phyloP scores from a whole-genome alignment of 2,797 vertebrate genomes.

The Danio choprae region DNA sequence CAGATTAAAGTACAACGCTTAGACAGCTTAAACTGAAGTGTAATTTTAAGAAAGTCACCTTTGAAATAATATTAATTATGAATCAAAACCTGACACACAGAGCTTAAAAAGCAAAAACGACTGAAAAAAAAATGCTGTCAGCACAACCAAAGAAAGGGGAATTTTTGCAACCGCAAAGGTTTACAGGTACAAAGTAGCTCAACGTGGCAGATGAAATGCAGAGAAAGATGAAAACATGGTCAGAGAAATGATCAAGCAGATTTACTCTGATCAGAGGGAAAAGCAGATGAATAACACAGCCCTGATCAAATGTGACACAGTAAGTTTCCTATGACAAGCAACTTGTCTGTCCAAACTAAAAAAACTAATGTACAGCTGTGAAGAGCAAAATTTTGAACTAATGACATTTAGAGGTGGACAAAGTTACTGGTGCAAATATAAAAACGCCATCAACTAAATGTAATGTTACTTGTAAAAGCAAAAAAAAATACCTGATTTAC shows the following conservation, averaged over 20 bases:
- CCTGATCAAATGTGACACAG: not conserved
- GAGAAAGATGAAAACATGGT: not conserved
- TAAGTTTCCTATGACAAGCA: not conserved
- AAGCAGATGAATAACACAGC: not conserved
- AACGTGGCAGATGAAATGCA: constrained; percentile 22
- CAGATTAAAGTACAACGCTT: constrained; percentile 7
- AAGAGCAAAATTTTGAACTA: not conserved
- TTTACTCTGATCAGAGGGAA: not conserved
- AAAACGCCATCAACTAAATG: not conserved
- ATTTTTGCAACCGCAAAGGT: constrained; percentile 45
- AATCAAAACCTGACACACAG: constrained; percentile 37
- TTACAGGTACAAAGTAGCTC: constrained; percentile 31
- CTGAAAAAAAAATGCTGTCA: constrained; percentile 34
- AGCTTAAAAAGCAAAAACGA: constrained; percentile 27
- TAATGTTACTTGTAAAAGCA: not conserved
- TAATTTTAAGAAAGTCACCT: not conserved
- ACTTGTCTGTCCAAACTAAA: not conserved
- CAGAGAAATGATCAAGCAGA: not conserved
- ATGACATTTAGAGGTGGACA: not conserved
- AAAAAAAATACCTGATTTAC: not conserved
- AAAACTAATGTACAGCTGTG: not conserved
- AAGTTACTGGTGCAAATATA: not conserved
- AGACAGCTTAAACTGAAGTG: not conserved
- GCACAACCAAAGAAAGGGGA: not conserved
- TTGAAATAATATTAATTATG: constrained; percentile 44